Base-by-base conservation (phyloP, 2,888 invertebrate genomes). In the Patella caerulea region DNA sequence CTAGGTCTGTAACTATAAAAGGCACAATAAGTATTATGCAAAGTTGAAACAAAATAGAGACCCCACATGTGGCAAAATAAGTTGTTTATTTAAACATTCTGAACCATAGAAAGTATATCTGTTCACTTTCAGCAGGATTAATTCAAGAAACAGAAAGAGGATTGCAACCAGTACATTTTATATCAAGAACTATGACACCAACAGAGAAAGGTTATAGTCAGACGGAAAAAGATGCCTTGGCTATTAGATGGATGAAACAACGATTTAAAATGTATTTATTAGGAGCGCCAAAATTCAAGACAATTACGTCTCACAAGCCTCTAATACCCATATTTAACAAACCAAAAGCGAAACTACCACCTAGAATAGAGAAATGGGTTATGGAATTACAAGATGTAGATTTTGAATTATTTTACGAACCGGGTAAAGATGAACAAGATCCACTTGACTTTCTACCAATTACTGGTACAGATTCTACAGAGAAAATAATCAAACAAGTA, bases 231-330 rank as follows among this genome's bases (percentile, higher is more conserved):
- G 74, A 76, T 17, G 74, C 75, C 24, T 52, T 79, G n/a, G 73
- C 77, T n/a, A 73, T 78, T 11, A 75, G 45, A 73, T 75, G 78
- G 78, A 74, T 76, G 54, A 77, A 75, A 56, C 54, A 55, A 14
- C 15, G 78, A 56, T 77, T 80, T 54, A 29, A 76, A 29, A 80
- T 78, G 29, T 79, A 82, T 71, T 54, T 81, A 52, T 65, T 79
- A 52, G 79, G 82, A 71, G 80, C 83, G 24, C 79, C 81, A 19
- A 79, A 65, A 56, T 74, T 78, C 55, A 78, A 75, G 19, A 80
- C 80, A 52, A 78, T 79, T 11, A 80, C 82, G 19, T 76, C 74
- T 3, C 79, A 79, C 59, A 79, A 82, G 55, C 55, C 73, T 73
- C 54, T 53, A n/a, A 75, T 45, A 75, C 70, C 75, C 19, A 17